A percentile compares a stretch with the other conserved stretches of the same genome.
Evolutionary conservation across 2,797 vertebrate species (phyloP).

Genomic region (Hippocampus kuda): DNA sequence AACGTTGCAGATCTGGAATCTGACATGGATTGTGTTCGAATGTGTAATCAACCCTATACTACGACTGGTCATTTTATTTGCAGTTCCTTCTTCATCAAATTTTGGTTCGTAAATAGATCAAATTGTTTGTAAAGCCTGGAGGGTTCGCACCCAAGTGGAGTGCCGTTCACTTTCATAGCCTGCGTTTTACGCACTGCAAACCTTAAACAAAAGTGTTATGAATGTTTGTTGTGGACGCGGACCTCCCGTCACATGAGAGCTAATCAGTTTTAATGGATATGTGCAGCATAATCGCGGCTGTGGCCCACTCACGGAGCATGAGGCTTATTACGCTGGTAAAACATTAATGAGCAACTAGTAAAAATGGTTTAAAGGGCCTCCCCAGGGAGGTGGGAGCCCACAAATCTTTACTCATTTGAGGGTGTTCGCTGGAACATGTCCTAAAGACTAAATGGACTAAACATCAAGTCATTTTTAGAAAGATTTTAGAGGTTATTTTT

Average conservation of each 20-base stretch:
- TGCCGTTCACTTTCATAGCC: neutral
- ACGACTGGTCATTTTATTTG: neutral
- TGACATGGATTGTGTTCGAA: no score
- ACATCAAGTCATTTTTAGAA: neutral
- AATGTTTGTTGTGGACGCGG: neutral
- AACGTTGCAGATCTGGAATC: neutral
- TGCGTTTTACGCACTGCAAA: neutral
- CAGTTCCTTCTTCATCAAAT: neutral
- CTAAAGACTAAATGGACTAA: neutral
- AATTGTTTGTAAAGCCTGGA: neutral
- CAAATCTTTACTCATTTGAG: constrained; percentile 12
- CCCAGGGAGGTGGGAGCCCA: constrained; percentile 59
- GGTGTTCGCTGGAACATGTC: constrained; percentile 3
- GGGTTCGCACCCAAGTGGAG: neutral
- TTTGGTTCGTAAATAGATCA: neutral
- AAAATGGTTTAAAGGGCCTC: constrained; percentile 74
- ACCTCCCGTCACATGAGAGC: constrained; percentile 60
- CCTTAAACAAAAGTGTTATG: neutral
- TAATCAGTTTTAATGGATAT: constrained; percentile 81
- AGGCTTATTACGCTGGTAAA: constrained; percentile 85
- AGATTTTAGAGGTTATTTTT: neutral
- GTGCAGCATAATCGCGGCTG: constrained; percentile 77
- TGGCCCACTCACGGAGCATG: constrained; percentile 69
- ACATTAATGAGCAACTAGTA: constrained; percentile 83
- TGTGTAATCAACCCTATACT: no score